A percentile compares a stretch with the other conserved stretches of the same genome.
These are phyloP conservation scores for Drosophila grimshawi DNA, from an alignment of 1,140 invertebrate genomes.

Conservation along the genomic window DNA sequence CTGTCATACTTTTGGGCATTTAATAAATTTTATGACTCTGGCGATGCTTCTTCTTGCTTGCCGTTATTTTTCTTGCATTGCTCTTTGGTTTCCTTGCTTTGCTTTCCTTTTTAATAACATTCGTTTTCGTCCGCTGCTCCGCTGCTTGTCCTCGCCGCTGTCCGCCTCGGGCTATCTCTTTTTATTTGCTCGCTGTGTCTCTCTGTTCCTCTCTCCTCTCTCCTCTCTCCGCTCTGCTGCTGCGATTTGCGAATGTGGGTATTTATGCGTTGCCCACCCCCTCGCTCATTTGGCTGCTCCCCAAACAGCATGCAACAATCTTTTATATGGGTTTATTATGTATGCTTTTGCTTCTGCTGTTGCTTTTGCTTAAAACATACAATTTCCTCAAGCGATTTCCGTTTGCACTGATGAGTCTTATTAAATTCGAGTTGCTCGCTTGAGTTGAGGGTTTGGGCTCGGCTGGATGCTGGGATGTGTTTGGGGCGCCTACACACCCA, in stretches of 20 bases:
- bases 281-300: slow-evolving; percentile 7
- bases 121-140: slow-evolving; percentile 49
- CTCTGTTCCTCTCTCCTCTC: not conserved
- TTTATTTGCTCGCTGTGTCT: slow-evolving; percentile 45
- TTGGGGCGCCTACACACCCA: not conserved
- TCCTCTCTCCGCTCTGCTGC: not conserved
- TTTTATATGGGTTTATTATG: slow-evolving; percentile 83
- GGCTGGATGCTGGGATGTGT: too few relatives aligned
- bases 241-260: slow-evolving; percentile 72
- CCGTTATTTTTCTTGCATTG: slow-evolving; percentile 22
- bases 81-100: slow-evolving; percentile 22
- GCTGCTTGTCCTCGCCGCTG: slow-evolving; percentile 49
- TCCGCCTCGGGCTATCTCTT: slow-evolving; percentile 68
- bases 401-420: slow-evolving; percentile 80
- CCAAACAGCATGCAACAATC: slow-evolving; percentile 69
- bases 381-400: slow-evolving; percentile 83
- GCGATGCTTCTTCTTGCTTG: slow-evolving; percentile 17
- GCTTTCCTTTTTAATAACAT: slow-evolving; percentile 72
- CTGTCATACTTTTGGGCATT: slow-evolving; percentile 82
- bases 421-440: slow-evolving; percentile 58
- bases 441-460: not conserved
- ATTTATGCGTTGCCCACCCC: slow-evolving; percentile 57
- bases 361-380: slow-evolving; percentile 79
- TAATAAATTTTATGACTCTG: slow-evolving; percentile 81
- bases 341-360: slow-evolving; percentile 60